phyloP scores from a whole-genome alignment of 2,797 vertebrate species.

The Cichlasoma orientale region DNA sequence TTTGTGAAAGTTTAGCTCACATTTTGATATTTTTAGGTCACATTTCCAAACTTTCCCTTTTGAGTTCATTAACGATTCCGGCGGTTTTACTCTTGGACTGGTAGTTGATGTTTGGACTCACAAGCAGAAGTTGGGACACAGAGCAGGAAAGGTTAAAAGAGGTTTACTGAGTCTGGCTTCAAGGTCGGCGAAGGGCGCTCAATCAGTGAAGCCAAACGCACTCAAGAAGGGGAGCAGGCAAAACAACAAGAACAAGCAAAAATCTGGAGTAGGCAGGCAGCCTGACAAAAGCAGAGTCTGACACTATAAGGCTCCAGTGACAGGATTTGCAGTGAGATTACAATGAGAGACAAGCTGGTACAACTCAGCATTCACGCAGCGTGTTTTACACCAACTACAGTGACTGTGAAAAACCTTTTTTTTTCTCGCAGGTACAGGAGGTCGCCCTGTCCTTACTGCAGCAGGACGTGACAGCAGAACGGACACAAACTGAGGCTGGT shows the following conservation, averaged over 20 bases:
- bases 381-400: neutral
- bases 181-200: neutral
- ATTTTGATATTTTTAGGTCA: neutral
- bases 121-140: neutral
- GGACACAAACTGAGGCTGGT: neutral
- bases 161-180: neutral
- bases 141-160: neutral
- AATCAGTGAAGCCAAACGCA: constrained; percentile 11
- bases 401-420: neutral
- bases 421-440: neutral
- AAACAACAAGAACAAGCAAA: neutral
- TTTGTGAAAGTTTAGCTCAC: neutral
- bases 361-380: neutral
- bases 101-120: neutral
- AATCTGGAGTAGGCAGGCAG: neutral
- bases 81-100: too few relatives aligned
- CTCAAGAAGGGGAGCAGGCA: neutral
- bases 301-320: neutral
- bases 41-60: neutral
- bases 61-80: neutral
- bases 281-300: neutral
- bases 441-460: neutral
- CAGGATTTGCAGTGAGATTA: neutral
- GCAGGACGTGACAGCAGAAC: neutral
- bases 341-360: neutral